phyloP scores from a whole-genome alignment of 2,113 vertebrate genomes.

The Archilochus colubris region DNA sequence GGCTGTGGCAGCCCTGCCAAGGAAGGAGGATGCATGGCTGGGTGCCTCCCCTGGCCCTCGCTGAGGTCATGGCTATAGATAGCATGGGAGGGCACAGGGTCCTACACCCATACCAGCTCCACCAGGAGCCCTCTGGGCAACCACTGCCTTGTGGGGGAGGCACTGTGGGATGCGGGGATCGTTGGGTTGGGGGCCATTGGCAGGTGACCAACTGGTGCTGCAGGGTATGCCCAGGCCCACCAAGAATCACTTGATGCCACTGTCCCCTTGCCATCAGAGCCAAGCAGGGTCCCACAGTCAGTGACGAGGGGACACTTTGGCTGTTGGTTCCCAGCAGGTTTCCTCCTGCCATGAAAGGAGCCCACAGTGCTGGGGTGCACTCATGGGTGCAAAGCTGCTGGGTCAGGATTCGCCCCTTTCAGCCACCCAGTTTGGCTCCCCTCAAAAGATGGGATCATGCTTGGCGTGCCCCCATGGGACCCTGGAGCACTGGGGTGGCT shows the following conservation, averaged over 20 bases:
- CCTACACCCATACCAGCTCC: not conserved
- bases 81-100: not conserved
- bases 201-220: not conserved
- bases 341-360: not conserved
- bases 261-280: not conserved
- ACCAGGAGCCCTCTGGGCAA: not conserved
- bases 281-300: not conserved
- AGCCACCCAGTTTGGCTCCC: not conserved
- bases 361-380: rapidly evolving
- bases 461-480: not conserved
- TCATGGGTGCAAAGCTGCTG: not conserved
- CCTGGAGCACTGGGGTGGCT: not conserved
- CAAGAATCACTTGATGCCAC: rapidly evolving
- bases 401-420: not conserved
- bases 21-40: not conserved
- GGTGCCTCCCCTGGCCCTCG: not conserved
- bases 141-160: not conserved
- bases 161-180: rapidly evolving
- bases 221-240: not conserved
- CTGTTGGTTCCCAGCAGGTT: not conserved
- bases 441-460: not conserved
- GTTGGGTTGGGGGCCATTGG: not conserved
- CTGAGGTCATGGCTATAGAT: slow-evolving; percentile 61
- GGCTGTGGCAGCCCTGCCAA: not conserved
- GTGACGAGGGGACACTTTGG: not conserved